Evolutionary conservation across 2,888 invertebrate genomes (phyloP).

Genomic region (Ochlodes sylvanus): DNA sequence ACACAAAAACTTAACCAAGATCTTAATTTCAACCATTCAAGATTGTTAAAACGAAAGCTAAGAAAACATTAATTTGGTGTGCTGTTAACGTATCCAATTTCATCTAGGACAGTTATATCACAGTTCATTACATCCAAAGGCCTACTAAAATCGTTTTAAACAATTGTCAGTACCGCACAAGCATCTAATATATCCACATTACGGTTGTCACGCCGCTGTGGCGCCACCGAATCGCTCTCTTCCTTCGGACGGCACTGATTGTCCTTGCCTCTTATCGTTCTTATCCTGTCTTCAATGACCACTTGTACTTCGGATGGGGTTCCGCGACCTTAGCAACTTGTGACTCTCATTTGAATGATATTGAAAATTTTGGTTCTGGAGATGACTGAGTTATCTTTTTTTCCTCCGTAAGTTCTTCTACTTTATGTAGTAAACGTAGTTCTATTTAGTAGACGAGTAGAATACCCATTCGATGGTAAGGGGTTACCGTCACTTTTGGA

Average conservation of each 20-base stretch:
- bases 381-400: too few species aligned
- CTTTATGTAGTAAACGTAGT: too few species aligned
- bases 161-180: conserved; percentile 37
- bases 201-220: conserved; percentile 48
- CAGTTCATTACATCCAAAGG: conserved; percentile 23
- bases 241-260: conserved; percentile 74
- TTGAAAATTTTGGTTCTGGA: background rate
- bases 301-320: conserved; percentile 32
- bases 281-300: conserved; percentile 63
- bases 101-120: conserved; percentile 15
- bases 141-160: conserved; percentile 35
- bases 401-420: too few species aligned
- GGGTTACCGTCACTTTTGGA: too few species aligned
- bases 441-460: too few species aligned
- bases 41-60: too few species aligned
- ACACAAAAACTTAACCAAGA: too few species aligned
- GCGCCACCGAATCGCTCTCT: conserved; percentile 73
- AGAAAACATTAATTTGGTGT: background rate
- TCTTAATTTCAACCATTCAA: too few species aligned
- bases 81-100: conserved; percentile 2
- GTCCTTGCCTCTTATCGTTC: conserved; percentile 68
- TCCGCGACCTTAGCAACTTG: conserved; percentile 24
- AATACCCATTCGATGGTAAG: too few species aligned
- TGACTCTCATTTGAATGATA: background rate
- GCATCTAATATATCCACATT: conserved; percentile 38